Base-by-base conservation (phyloP, 1,140 invertebrate species). In the Tetragonula clypearis region DNA sequence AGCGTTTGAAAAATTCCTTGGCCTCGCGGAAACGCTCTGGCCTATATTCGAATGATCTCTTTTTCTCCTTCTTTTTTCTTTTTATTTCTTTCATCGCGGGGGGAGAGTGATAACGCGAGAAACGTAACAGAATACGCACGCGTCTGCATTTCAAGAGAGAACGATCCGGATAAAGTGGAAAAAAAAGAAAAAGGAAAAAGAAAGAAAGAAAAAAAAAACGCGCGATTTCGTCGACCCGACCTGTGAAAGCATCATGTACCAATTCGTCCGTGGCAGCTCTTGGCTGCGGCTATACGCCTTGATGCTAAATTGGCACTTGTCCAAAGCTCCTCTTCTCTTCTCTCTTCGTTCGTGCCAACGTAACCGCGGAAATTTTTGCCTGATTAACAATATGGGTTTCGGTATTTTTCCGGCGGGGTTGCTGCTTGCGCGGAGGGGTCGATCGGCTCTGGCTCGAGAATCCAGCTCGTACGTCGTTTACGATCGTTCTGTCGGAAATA, bases 381-480 rank as follows among this genome's bases (percentile, higher is more conserved):
- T 93, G 90, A 94, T 94, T 92, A 92, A 92, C 91, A 90, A 92
- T 92, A 93, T 92, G 87, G 89, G 89, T 92, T 93, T 91, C 90
- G 84, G 92, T 93, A 93, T 92, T 90, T 92, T 85, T 83, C 88
- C 78, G 66, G 41, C 77, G 56, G 30, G 55, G 53, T 58, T 60
- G 53, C 41, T 49, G 41, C 41, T 49, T 8, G 41, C 41, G 41
- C 6, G 41, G 35, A 35, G 35, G 0, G 8, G 41, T 49, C 30
- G 30, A 49, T 60, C 71, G 72, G 41, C 74, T 35, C 60, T 72
- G 73, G 80, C 72, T 76, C 73, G 4, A 5, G 5, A n/a, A 79
- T 65, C 41, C 19, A 9, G 12, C 76, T 41, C 35, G 49, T 79
- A 66, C 83, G n/a, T 80, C 84, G 60, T 81, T 81, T 60, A 80